phyloP scores from a whole-genome alignment of 2,113 vertebrate genomes.

The Bos javanicus region DNA sequence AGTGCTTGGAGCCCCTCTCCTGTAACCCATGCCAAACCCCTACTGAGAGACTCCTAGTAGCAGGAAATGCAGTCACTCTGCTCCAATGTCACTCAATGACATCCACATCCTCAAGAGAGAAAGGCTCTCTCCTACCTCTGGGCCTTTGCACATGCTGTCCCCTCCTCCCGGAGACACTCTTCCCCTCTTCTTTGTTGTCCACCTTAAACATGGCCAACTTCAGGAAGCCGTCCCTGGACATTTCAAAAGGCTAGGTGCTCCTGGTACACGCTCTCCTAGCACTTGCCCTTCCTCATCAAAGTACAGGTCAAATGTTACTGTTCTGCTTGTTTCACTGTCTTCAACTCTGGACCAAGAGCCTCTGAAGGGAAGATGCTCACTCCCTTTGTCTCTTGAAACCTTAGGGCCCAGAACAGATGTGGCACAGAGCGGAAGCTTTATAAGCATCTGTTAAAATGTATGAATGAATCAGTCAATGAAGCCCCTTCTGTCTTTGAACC shows the following conservation, averaged over 20 bases:
- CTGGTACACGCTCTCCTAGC: background rate
- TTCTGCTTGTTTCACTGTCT: background rate
- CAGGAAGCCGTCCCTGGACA: background rate
- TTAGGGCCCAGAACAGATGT: background rate
- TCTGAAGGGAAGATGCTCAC: background rate
- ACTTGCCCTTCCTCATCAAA: background rate
- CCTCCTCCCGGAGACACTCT: background rate
- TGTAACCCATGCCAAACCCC: background rate
- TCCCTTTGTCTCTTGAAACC: background rate
- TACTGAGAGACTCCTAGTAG: background rate
- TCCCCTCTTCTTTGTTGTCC: background rate
- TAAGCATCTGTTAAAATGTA: background rate
- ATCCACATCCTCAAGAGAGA: background rate
- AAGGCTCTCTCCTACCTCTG: background rate
- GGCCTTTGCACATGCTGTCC: background rate
- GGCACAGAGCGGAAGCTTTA: background rate
- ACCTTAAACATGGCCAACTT: background rate
- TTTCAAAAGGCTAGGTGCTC: too few relatives aligned
- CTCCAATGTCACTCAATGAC: background rate
- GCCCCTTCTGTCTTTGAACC: background rate
- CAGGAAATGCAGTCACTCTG: background rate
- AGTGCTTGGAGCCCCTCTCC: background rate
- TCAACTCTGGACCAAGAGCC: background rate
- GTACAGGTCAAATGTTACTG: background rate
- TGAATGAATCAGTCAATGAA: background rate